Evolutionary conservation across 92 coral and sea anemone species (phyloP), one percentile per base, ranked within the genome.

Genomic region (Umimayanthus chanpuru): DNA sequence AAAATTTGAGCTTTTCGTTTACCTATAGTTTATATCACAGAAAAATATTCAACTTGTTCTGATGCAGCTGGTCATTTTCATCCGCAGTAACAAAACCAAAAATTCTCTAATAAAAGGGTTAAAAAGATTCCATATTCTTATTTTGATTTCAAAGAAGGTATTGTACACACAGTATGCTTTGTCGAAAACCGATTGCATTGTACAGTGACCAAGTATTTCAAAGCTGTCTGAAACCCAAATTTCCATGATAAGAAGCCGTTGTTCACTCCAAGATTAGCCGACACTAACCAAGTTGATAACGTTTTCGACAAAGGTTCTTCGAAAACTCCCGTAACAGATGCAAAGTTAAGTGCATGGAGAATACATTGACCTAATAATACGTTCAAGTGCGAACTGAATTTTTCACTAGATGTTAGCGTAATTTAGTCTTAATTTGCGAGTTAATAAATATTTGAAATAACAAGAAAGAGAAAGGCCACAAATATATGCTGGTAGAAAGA

Each of bases 1-100:
- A 78, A 78, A 61, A 76, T 76, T 25, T 67, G 41, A 82, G 68
- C 41, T 68, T 11, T 36, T 66, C 40, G 74, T 83, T 83, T 83
- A 41, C 61, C 9, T 49, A n/a, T 15, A 20, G 32, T 18, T 67
- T 38, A 82, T 15, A 55, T 26, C 56, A 21, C n/a, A 56, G 65
- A 9, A 74, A 74, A 23, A 74, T 12, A 18, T 74, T 36, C 50
- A 74, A 32, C 10, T 9, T 74, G 79, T 16, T 36, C 25, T 4
- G 79, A 43, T 36, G 50, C 44, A 18, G 47, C 41, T 8, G 77
- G 20, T 11, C 20, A 12, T 23, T 36, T 38, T 74, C 47, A 21
- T 16, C 79, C 39, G 26, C 44, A 38, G 21, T 10, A 16, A 36
- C 79, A 36, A 38, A 74, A 39, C 36, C 4, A 74, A 11, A 74